phyloP scores from a whole-genome alignment of 2,113 vertebrate species.

The Vidua chalybeata region DNA sequence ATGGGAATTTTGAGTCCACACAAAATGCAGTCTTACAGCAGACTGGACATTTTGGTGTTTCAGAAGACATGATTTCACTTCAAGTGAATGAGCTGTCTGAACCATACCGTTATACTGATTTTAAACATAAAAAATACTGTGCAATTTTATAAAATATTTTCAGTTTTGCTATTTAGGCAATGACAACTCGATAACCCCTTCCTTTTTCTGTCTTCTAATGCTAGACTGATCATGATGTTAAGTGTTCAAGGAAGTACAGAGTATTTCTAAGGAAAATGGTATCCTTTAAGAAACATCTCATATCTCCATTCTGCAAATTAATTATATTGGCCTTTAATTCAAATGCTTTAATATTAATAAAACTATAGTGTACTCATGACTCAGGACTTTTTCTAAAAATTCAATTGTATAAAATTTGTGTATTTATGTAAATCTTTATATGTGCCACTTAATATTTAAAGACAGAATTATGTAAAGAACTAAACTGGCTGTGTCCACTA shows the following conservation, averaged over 20 bases:
- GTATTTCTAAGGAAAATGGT: neutral
- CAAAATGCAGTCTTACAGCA: neutral
- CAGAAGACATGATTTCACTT: neutral
- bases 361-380: neutral
- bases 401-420: neutral
- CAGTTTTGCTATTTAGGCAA: neutral
- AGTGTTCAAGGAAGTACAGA: neutral
- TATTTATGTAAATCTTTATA: neutral
- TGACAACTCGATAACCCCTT: neutral
- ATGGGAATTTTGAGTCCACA: neutral
- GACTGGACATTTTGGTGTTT: neutral
- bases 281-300: neutral
- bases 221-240: neutral
- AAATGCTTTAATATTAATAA: neutral
- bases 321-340: neutral
- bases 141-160: neutral
- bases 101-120: neutral
- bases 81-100: neutral
- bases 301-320: neutral
- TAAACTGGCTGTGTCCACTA: neutral
- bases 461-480: neutral
- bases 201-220: neutral
- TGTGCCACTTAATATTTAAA: neutral
- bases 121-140: neutral
- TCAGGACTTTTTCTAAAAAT: neutral